phyloP scores from a whole-genome alignment of 2,797 vertebrate genomes.

The Lithobates sylvaticus region DNA sequence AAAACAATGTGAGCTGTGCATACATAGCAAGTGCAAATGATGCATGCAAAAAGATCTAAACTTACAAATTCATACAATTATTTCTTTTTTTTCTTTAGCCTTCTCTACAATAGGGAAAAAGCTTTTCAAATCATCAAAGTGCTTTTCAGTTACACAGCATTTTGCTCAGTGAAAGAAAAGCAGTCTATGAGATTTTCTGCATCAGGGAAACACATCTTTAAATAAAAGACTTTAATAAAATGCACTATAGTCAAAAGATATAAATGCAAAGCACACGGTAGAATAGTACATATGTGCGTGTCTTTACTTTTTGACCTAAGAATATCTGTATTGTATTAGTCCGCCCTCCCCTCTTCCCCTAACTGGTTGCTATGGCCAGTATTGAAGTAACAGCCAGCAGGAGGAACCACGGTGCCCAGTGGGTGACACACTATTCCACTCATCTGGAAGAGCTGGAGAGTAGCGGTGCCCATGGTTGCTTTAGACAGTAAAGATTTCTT shows the following conservation, averaged over 20 bases:
- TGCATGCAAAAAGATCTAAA: slow-evolving; percentile 2
- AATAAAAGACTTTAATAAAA: not conserved
- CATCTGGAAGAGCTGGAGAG: not conserved
- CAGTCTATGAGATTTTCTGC: not conserved
- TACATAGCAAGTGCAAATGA: slow-evolving; percentile 36
- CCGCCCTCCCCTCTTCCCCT: no score
- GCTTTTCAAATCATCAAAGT: slow-evolving; percentile 3
- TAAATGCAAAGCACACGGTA: no score
- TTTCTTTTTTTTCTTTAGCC: not conserved
- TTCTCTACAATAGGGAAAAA: not conserved
- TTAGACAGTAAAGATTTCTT: no score
- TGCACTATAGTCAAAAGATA: no score
- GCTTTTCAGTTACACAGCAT: not conserved
- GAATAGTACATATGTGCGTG: no score
- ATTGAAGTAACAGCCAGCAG: no score
- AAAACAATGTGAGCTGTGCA: slow-evolving; percentile 27
- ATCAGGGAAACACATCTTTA: not conserved
- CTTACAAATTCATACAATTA: slow-evolving; percentile 46
- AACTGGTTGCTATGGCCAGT: no score
- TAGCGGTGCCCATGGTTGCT: not conserved
- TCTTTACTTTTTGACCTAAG: no score
- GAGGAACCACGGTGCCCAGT: no score
- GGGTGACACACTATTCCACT: no score
- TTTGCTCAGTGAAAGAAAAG: not conserved
- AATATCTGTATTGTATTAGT: no score